phyloP scores from a whole-genome alignment of 2,888 invertebrate genomes.

The Bedellia somnulentella region DNA sequence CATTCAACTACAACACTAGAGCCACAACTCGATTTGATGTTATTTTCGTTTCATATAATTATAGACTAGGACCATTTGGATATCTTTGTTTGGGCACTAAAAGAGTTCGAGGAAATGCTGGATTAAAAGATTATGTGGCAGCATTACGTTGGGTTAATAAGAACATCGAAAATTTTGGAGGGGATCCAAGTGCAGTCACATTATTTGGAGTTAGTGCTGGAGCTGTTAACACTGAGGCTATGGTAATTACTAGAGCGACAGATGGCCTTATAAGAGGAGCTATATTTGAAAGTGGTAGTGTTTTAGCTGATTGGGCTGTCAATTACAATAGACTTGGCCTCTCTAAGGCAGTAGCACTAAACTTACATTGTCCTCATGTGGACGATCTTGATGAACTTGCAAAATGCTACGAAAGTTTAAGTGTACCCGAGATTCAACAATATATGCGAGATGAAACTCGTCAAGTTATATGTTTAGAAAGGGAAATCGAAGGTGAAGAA shows the following conservation, averaged over 20 bases:
- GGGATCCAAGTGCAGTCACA: conserved; percentile 11
- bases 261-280: conserved; percentile 1
- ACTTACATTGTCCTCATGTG: neutral
- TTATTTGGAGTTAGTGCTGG: conserved; percentile 4
- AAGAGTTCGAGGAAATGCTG: conserved; percentile 3
- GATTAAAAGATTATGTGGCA: neutral
- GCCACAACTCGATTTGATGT: conserved; percentile 1
- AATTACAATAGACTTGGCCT: neutral
- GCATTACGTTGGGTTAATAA: conserved; percentile 11
- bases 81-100: conserved; percentile 4
- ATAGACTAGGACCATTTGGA: conserved; percentile 1
- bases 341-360: neutral
- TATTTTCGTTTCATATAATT: conserved; percentile 3
- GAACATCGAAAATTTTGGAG: conserved; percentile 20
- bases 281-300: conserved; percentile 3
- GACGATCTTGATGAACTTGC: conserved; percentile 1
- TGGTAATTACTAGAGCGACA: neutral
- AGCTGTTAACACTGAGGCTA: neutral
- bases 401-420: neutral
- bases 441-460: neutral
- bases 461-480: neutral
- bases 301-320: neutral
- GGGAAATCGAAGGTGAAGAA: neutral
- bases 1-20: neutral
- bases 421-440: too few relatives aligned